Evolutionary conservation across 1,140 invertebrate species (phyloP).

Genomic region (Thalassaphorura encarpata): DNA sequence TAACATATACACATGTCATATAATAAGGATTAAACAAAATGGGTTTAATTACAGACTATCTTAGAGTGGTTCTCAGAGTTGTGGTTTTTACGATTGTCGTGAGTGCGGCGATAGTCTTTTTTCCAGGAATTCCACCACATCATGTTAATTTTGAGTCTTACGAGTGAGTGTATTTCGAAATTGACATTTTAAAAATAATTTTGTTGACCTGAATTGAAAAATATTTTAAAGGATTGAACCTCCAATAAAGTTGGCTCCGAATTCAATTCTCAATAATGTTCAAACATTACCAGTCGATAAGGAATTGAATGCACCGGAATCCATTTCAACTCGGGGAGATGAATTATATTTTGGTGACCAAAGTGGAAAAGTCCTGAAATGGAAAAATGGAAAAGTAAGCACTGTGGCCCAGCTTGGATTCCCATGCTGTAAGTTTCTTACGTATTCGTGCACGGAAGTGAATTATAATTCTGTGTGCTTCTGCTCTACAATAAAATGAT

Average conservation of each 20-base stretch:
- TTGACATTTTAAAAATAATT: too few species aligned
- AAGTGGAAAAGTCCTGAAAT: conserved; percentile 29
- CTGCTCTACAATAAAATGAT: background rate
- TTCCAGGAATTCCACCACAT: conserved; percentile 47
- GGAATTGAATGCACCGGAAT: conserved; percentile 37
- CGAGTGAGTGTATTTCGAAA: conserved; percentile 37
- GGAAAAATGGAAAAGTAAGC: conserved; percentile 24
- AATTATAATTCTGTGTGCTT: background rate
- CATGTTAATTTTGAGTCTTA: conserved; percentile 42
- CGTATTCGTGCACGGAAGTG: background rate
- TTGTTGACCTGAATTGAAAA: too few species aligned
- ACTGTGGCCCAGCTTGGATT: conserved; percentile 37
- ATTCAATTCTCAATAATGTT: conserved; percentile 34
- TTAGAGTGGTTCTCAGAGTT: background rate
- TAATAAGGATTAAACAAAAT: too few species aligned
- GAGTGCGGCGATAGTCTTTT: conserved; percentile 39
- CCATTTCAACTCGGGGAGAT: conserved; percentile 18
- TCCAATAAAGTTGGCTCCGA: conserved; percentile 39
- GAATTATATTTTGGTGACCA: conserved; percentile 32
- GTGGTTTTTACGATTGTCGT: conserved; percentile 16
- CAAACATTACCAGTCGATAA: conserved; percentile 33
- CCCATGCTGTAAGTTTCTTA: conserved; percentile 36
- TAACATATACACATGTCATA: too few species aligned
- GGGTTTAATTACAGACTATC: too few species aligned
- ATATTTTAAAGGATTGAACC: conserved; percentile 44